Evolutionary conservation across 2,113 vertebrate species (phyloP).

Genomic region (Catharus fuscescens): DNA sequence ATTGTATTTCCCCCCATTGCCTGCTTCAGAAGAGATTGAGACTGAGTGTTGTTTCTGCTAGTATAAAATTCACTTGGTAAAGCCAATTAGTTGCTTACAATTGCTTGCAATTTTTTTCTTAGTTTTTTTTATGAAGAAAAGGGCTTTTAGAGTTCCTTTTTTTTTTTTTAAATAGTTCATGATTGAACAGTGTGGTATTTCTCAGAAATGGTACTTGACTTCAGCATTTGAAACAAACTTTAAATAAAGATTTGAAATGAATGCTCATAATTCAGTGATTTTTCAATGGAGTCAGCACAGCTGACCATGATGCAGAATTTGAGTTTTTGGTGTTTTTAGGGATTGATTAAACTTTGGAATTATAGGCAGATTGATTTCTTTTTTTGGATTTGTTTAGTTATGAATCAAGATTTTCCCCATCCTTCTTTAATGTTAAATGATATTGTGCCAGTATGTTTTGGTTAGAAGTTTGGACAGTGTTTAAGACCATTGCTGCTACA

Average conservation of each 20-base stretch:
- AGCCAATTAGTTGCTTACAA: not conserved
- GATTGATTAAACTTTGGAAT: not conserved
- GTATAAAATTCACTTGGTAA: not conserved
- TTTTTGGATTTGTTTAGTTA: not conserved
- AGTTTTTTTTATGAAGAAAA: not conserved
- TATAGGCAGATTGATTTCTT: not conserved
- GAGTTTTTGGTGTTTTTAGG: not conserved
- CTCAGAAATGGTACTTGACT: not conserved
- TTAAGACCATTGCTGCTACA: not conserved
- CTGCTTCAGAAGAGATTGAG: not conserved
- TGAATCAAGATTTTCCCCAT: not conserved
- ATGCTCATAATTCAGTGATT: not conserved
- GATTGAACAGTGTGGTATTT: not conserved
- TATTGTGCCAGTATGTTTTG: not conserved
- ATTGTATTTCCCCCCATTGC: not conserved
- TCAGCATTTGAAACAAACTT: not conserved
- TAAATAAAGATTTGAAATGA: not conserved
- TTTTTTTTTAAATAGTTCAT: not conserved
- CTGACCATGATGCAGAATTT: not conserved
- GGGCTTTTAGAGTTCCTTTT: not conserved
- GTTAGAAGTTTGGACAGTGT: not conserved
- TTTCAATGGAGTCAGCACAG: not conserved
- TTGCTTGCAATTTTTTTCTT: not conserved
- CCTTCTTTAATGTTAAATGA: not conserved
- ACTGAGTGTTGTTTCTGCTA: not conserved